Percentiles rank a stretch among this genome's conserved stretches.
Conservation (phyloP, 2,797 vertebrate genomes). For the Thripadectes ignobilis region DNA sequence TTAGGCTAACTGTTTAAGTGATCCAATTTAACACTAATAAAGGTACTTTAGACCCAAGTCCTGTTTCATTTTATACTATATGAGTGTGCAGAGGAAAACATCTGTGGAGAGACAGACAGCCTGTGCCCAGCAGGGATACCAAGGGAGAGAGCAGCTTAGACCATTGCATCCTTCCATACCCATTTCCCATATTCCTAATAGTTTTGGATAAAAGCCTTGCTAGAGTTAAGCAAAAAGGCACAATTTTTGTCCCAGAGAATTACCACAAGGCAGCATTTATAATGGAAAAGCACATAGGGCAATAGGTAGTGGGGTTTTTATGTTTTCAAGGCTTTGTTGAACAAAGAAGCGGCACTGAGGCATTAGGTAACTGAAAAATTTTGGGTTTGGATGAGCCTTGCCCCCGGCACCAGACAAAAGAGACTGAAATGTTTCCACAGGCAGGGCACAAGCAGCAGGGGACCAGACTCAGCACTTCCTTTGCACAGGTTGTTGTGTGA, state of each 20-base stretch:
- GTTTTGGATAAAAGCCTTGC: background rate
- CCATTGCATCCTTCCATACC: background rate
- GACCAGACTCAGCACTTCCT: background rate
- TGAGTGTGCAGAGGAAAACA: background rate
- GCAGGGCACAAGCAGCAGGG: background rate
- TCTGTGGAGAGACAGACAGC: background rate
- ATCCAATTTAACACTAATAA: conserved; percentile 10
- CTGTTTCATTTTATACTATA: background rate
- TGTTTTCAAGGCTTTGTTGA: background rate
- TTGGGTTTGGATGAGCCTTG: background rate
- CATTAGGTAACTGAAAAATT: background rate
- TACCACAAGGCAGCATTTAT: background rate
- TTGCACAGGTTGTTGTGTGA: background rate
- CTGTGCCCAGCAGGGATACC: background rate
- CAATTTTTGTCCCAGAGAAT: background rate
- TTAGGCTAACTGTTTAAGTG: conserved; percentile 14
- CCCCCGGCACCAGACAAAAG: background rate
- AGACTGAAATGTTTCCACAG: background rate
- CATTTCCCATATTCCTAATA: background rate
- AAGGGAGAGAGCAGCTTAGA: background rate
- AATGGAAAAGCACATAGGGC: background rate
- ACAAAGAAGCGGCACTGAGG: background rate
- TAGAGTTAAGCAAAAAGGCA: background rate
- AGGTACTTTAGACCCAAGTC: background rate
- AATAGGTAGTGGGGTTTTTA: background rate